Conservation (phyloP, 2,888 invertebrate species). For the Philereme transversata region DNA sequence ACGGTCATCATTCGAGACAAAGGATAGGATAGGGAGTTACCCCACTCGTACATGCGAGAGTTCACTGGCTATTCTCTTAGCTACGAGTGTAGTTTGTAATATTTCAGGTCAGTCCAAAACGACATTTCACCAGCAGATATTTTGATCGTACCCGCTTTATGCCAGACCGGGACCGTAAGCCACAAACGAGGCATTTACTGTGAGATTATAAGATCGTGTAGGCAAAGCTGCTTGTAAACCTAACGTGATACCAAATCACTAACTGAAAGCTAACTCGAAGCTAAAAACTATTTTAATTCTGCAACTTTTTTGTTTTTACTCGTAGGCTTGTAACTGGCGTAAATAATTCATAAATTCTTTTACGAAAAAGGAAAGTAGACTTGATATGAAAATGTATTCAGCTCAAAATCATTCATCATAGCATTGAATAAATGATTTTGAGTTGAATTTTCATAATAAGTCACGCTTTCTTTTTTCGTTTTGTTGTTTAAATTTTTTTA, state of each 20-base stretch:
- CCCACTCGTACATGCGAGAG: neutral
- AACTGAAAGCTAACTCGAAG: no score
- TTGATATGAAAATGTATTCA: no score
- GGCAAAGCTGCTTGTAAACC: neutral
- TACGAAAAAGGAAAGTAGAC: neutral
- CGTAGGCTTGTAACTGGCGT: neutral
- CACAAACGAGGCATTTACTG: slow-evolving; percentile 7
- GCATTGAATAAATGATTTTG: no score
- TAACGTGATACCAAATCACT: neutral
- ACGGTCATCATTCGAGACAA: neutral
- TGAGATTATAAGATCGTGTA: neutral
- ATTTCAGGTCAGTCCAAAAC: slow-evolving; percentile 31
- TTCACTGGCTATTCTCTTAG: slow-evolving; percentile 13
- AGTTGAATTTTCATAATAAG: no score
- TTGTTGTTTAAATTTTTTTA: no score
- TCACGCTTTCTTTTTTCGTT: no score
- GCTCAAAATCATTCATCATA: no score
- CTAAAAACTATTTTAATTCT: neutral
- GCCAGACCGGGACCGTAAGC: slow-evolving; percentile 2
- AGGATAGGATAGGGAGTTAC: neutral
- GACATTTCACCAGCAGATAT: slow-evolving; percentile 31
- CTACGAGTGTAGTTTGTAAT: slow-evolving; percentile 23
- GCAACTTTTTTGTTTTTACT: neutral
- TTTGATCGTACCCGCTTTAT: slow-evolving; percentile 25
- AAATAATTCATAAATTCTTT: neutral